Percentiles rank a stretch among this genome's conserved stretches.
These are phyloP conservation scores for Aproaerema taeniolella DNA, from an alignment of 2,888 invertebrate genomes.

Conservation along the genomic window DNA sequence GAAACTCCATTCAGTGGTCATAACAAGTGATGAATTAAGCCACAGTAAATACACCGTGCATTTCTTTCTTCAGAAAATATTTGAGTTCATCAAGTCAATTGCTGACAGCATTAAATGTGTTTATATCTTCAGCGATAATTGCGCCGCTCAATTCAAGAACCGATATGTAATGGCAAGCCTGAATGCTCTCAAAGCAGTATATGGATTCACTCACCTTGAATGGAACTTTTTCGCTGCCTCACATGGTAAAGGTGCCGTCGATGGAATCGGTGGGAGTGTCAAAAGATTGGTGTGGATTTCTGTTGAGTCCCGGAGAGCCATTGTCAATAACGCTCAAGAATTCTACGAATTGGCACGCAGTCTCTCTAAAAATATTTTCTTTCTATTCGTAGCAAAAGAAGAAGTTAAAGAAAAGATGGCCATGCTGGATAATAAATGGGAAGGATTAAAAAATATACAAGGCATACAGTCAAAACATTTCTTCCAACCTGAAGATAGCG, in stretches of 20 bases:
- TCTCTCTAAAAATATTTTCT: conserved; percentile 19
- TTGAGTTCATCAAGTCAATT: conserved; percentile 17
- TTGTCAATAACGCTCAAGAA: conserved; percentile 18
- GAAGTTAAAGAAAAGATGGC: conserved; percentile 19
- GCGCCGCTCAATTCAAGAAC: conserved; percentile 24
- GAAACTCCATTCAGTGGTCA: conserved; percentile 6
- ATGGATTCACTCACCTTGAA: conserved; percentile 6
- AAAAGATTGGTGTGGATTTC: conserved; percentile 21
- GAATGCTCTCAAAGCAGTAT: neutral
- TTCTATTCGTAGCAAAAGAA: conserved; percentile 18
- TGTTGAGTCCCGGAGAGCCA: conserved; percentile 21
- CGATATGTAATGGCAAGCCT: conserved; percentile 23
- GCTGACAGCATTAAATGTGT: conserved; percentile 16
- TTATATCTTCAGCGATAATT: conserved; percentile 21
- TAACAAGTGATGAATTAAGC: conserved; percentile 12
- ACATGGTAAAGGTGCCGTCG: conserved; percentile 24
- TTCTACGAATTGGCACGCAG: conserved; percentile 13
- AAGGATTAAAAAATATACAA: conserved; percentile 20
- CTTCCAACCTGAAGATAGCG: conserved; percentile 17
- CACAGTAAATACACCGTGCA: conserved; percentile 24
- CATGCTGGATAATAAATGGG: conserved; percentile 19
- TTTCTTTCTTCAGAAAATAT: conserved; percentile 21
- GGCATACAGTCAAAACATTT: conserved; percentile 19
- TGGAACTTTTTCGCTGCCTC: conserved; percentile 15
- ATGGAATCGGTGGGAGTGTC: conserved; percentile 23